Evolutionary conservation across 2,113 vertebrate species (phyloP), one percentile per base, ranked within the genome.

Genomic region (Orthonyx spaldingii): DNA sequence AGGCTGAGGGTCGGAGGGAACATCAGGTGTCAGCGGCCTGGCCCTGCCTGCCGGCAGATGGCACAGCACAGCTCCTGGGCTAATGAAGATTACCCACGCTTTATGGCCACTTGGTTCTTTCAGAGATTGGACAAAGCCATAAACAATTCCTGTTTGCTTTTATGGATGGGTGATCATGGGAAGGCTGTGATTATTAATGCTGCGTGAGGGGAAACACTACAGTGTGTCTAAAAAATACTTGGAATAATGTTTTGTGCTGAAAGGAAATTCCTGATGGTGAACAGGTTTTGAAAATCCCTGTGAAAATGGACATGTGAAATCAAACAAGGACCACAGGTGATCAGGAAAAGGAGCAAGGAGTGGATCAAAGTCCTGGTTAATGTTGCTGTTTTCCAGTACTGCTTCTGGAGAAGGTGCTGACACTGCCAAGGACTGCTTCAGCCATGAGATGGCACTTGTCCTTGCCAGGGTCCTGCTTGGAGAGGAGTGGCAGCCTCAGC

Each of bases 1-100:
- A 27, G 53, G 92, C 52, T 46, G 33, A 9, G 55, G 78, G 64
- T 39, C 2, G 4, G 20, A 47, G 49, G 50, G 56, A 63, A 3
- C 0, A 1, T 6, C 1, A 27, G 0, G 0, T 8, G 32, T 46
- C 18, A 1, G 53, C 3, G 0, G 13, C 30, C 60, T 13, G 0
- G 26, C 1, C 10, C 65, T 47, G 70, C 52, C 71, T 63, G 81
- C 79, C 4, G 3, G 89, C 91, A 84, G 81, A 75, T 89, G 71
- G 91, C 81, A 66, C 78, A 18, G 61, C 47, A 5, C 2, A 16
- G 52, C 64, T 66, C 59, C 28, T 0, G 1, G 7, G 13, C 16
- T 65, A 41, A 30, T 41, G 41, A n/a, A 49, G 63, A 57, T 71
- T 20, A 69, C 82, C 59, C 24, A 9, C 3, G 26, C 41, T 16